phyloP scores from a whole-genome alignment of 1,140 invertebrate species.

The Psilanteris sp. region DNA sequence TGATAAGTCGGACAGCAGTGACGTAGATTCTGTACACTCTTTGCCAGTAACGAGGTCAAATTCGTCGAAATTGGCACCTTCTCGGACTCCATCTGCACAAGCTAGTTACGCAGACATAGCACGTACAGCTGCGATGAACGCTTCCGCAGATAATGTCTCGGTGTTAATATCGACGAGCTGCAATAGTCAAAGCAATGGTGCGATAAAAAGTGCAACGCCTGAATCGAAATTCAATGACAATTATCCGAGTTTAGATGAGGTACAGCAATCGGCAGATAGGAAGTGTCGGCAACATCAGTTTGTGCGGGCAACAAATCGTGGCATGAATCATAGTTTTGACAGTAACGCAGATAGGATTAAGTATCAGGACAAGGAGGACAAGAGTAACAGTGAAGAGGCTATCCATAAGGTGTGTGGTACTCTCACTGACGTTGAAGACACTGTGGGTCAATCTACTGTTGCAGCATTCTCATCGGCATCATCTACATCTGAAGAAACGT shows the following conservation, averaged over 20 bases:
- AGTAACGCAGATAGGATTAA: slow-evolving; percentile 70
- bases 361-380: slow-evolving; percentile 70
- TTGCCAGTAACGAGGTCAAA: slow-evolving; percentile 83
- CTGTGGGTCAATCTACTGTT: slow-evolving; percentile 3
- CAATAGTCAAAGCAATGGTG: slow-evolving; percentile 56
- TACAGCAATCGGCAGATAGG: slow-evolving; percentile 71
- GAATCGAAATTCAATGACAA: slow-evolving; percentile 66
- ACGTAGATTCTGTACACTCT: slow-evolving; percentile 87
- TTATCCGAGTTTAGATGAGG: slow-evolving; percentile 76
- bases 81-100: slow-evolving; percentile 80
- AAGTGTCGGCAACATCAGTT: slow-evolving; percentile 69
- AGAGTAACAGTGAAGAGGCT: slow-evolving; percentile 68
- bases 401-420: slow-evolving; percentile 72
- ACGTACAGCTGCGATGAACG: slow-evolving; percentile 80
- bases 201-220: slow-evolving; percentile 63
- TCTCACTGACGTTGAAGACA: slow-evolving; percentile 21
- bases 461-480: slow-evolving; percentile 36
- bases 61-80: slow-evolving; percentile 75
- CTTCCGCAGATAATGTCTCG: slow-evolving; percentile 67
- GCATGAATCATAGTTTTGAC: slow-evolving; percentile 70
- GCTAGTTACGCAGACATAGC: slow-evolving; percentile 89
- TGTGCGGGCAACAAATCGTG: slow-evolving; percentile 50
- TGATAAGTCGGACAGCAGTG: slow-evolving; percentile 88
- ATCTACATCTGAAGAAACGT: slow-evolving; percentile 37
- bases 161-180: slow-evolving; percentile 70